phyloP scores from a whole-genome alignment of 2,888 invertebrate species.

The Microplitis manilae region DNA sequence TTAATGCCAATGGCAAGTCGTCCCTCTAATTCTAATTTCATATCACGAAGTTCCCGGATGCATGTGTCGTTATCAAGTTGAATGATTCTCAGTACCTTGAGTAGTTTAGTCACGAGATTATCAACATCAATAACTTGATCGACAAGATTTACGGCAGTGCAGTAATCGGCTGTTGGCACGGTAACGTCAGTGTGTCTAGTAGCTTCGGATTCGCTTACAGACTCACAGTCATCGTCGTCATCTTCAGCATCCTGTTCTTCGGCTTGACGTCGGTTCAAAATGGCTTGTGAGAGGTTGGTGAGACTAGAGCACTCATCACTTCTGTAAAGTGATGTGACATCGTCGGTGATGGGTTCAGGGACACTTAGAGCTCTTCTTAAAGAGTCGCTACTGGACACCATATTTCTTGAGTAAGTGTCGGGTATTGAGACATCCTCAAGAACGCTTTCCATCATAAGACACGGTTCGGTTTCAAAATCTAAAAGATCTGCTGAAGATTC shows the following conservation, averaged over 20 bases:
- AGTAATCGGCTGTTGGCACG: slow-evolving; percentile 72
- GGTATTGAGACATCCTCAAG: slow-evolving; percentile 78
- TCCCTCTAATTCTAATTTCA: slow-evolving; percentile 74
- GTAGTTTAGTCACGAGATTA: slow-evolving; percentile 81
- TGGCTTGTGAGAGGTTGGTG: slow-evolving; percentile 84
- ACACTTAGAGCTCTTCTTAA: slow-evolving; percentile 66
- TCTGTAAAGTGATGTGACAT: slow-evolving; percentile 55
- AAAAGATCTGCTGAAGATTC: slow-evolving; percentile 83
- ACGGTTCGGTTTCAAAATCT: slow-evolving; percentile 88
- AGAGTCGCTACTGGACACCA: slow-evolving; percentile 77
- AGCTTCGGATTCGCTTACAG: slow-evolving; percentile 70
- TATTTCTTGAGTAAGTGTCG: slow-evolving; percentile 79
- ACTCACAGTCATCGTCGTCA: slow-evolving; percentile 67
- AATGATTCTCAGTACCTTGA: slow-evolving; percentile 82
- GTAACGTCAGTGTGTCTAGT: slow-evolving; percentile 69
- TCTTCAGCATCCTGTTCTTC: slow-evolving; percentile 65
- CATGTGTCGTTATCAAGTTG: slow-evolving; percentile 81
- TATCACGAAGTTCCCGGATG: slow-evolving; percentile 78
- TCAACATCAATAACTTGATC: slow-evolving; percentile 85
- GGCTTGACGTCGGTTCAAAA: slow-evolving; percentile 78
- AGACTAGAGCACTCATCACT: slow-evolving; percentile 77
- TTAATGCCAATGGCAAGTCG: slow-evolving; percentile 60
- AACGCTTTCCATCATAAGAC: slow-evolving; percentile 86
- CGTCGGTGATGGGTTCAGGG: slow-evolving; percentile 64
- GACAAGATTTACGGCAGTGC: slow-evolving; percentile 76